A percentile compares a stretch with the other conserved stretches of the same genome.
phyloP scores from a whole-genome alignment of 2,888 invertebrate genomes.

The Eupeodes luniger region DNA sequence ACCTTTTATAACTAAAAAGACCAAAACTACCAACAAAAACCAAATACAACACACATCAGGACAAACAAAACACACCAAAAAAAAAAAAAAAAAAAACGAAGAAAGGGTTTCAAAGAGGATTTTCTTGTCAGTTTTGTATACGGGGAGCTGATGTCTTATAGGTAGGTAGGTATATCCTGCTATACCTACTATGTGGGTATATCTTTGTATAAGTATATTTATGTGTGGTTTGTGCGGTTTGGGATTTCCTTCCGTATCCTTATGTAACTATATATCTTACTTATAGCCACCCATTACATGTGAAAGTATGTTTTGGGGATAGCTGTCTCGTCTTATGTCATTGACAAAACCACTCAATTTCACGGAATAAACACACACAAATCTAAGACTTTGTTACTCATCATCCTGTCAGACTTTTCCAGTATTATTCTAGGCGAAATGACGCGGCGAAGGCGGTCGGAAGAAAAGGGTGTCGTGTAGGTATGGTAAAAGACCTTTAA shows the following conservation, averaged over 20 bases:
- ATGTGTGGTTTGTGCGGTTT: conserved; percentile 51
- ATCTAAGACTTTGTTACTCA: conserved; percentile 61
- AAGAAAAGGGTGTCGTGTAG: too few relatives aligned
- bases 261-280: background rate
- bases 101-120: conserved; percentile 72
- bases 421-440: background rate
- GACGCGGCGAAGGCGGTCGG: background rate
- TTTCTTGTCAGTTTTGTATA: conserved; percentile 70
- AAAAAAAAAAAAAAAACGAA: conserved; percentile 1
- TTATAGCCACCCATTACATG: background rate
- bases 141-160: conserved; percentile 5
- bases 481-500: conserved; percentile 8
- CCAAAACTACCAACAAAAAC: conserved; percentile 23
- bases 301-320: background rate
- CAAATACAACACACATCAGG: conserved; percentile 7
- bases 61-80: background rate
- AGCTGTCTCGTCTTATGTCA: conserved; percentile 61
- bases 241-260: conserved; percentile 44
- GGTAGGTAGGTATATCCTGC: background rate
- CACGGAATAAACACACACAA: conserved; percentile 73
- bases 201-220: conserved; percentile 7
- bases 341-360: conserved; percentile 72
- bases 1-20: conserved; percentile 27
- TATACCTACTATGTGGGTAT: background rate
- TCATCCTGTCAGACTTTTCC: conserved; percentile 64